Base-by-base conservation (phyloP, 1,140 invertebrate species). In the Babylonia areolata region DNA sequence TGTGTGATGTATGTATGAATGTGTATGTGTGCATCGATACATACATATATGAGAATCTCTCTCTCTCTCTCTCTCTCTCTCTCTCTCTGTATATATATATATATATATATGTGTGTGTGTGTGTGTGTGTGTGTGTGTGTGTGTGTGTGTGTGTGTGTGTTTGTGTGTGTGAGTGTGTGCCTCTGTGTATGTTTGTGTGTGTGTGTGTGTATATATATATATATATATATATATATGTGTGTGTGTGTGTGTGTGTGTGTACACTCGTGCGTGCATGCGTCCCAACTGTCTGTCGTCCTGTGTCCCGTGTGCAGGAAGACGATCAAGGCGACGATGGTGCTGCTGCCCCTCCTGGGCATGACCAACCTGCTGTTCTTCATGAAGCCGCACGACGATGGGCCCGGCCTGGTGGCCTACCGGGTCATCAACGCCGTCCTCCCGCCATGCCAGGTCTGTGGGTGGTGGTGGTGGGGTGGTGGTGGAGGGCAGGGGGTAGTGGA, bases 301-400 rank as follows among this genome's bases (percentile, higher is more conserved):
- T n/a, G n/a, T n/a, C 46, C 58, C 69, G 33, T 46, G 88, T 90
- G 20, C 92, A 95, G 95, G 87, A 95, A 95, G 92, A 95, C 95
- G 9, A 94, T 95, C 20, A 95, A 95, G 89, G 95, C 95, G 0
- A 96, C 95, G 1, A 89, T 95, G 0, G 93, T 96, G 31, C 89
- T 96, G 9, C 95, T 96, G 89, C 95, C 95, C 3, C 90, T 96
- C n/a, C 92, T 96, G 28, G 95, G 95, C 3, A 92, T 95, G 11
- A 95, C 95, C 9, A 95, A 95, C 90, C 90, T 96, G 2, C 86
- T 96, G 3, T 95, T 96, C 87, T 91, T 95, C 33, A 91, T 94
- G 81, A 95, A 95, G 87, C 95, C 95, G 0, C 91, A 92, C n/a
- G 93, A 94, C 42, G 90, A 92, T 2, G 91, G 91, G 0, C 31